Conservation (phyloP, 2,888 invertebrate species). For the Caenorhabditis sp. region DNA sequence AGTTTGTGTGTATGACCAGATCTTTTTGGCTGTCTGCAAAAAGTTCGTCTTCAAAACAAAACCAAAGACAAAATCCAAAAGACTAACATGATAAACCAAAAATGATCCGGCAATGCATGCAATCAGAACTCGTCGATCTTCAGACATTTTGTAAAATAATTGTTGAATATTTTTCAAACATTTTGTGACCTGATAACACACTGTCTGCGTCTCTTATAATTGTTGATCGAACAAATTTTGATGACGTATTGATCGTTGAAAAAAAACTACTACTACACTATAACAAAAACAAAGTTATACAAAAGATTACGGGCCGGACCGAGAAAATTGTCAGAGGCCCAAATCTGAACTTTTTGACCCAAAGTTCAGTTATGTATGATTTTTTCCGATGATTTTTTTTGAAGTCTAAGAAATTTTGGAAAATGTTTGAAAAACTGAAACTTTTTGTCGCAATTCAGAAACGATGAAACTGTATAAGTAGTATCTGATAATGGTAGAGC, state of each 20-base stretch:
- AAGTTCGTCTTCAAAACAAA: too few relatives aligned
- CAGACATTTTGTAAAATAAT: not conserved
- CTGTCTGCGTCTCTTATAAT: constrained; percentile 8
- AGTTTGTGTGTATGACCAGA: constrained; percentile 13
- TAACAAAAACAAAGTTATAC: too few relatives aligned
- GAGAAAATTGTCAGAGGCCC: too few relatives aligned
- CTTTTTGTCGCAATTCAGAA: constrained; percentile 1
- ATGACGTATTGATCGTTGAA: constrained; percentile 6
- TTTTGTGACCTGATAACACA: not conserved
- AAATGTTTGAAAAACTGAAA: too few relatives aligned
- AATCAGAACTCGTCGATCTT: constrained; percentile 35
- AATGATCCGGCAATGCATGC: constrained; percentile 45
- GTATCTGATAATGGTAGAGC: too few relatives aligned
- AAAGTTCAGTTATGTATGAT: too few relatives aligned
- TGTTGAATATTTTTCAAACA: not conserved
- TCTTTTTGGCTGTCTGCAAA: constrained; percentile 17
- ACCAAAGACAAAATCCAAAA: too few relatives aligned
- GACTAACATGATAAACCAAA: constrained; percentile 42
- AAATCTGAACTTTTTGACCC: too few relatives aligned
- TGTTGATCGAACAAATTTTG: not conserved
- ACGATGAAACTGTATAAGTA: constrained; percentile 26
- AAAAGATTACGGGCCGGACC: too few relatives aligned
- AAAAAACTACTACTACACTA: not conserved
- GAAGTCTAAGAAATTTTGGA: too few relatives aligned
- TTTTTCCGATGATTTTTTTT: too few relatives aligned